A percentile compares a stretch with the other conserved stretches of the same genome.
Evolutionary conservation across 2,113 vertebrate species (phyloP).

Genomic region (Cololabis saira): DNA sequence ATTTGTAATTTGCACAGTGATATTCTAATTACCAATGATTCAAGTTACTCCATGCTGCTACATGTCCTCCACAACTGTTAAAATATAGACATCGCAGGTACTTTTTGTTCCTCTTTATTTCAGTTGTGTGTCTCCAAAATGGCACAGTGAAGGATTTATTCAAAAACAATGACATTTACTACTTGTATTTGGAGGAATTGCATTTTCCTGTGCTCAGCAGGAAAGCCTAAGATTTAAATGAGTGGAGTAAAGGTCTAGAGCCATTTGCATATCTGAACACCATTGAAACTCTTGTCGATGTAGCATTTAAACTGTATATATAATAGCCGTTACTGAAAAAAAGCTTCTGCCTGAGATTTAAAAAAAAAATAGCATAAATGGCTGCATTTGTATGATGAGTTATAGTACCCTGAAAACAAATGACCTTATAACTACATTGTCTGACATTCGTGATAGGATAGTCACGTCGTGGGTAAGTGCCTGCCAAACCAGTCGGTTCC

Average conservation of each 20-base stretch:
- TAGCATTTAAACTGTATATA: constrained; percentile 28
- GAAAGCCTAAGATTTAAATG: constrained; percentile 61
- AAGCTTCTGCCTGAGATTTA: constrained; percentile 17
- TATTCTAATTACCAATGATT: constrained; percentile 98
- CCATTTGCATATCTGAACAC: constrained; percentile 64
- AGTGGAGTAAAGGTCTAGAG: constrained; percentile 59
- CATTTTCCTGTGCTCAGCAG: constrained; percentile 56
- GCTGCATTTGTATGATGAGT: constrained; percentile 27
- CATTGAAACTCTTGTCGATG: constrained; percentile 38
- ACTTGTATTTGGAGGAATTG: constrained; percentile 80
- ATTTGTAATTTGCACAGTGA: constrained; percentile 96
- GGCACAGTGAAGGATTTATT: constrained; percentile 87
- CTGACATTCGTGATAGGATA: constrained; percentile 46
- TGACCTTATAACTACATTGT: constrained; percentile 32
- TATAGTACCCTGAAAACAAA: constrained; percentile 22
- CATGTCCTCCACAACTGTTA: constrained; percentile 91
- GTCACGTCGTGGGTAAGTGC: constrained; percentile 51
- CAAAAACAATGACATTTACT: constrained; percentile 83
- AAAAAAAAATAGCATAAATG: too few species aligned
- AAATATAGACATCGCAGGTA: constrained; percentile 91
- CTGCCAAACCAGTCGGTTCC: constrained; percentile 45
- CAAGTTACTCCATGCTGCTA: constrained; percentile 91
- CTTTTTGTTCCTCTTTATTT: constrained; percentile 84
- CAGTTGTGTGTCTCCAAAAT: constrained; percentile 85
- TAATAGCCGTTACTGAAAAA: constrained; percentile 30